Conservation (phyloP, 2,797 vertebrate species). For the Chloroceryle inda region DNA sequence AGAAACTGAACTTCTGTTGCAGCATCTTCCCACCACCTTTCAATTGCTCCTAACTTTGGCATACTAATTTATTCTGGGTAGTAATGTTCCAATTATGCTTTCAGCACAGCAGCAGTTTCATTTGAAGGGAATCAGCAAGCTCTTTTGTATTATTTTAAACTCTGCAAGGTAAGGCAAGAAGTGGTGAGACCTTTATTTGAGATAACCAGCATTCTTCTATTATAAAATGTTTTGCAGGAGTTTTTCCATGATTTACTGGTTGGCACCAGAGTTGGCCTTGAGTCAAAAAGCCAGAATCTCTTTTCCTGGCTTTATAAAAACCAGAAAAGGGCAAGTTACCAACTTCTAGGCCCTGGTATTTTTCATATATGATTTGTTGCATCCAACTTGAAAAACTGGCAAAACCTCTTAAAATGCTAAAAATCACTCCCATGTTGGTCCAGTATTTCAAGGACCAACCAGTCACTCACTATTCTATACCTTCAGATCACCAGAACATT, state of each 20-base stretch:
- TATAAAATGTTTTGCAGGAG: neutral
- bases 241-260: neutral
- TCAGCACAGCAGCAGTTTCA: conserved; percentile 28
- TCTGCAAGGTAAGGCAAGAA: neutral
- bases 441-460: neutral
- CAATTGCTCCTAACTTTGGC: neutral
- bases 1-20: neutral
- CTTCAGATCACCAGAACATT: neutral
- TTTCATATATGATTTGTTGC: neutral
- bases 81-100: conserved; percentile 21
- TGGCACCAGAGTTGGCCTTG: neutral
- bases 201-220: neutral
- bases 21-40: conserved; percentile 24
- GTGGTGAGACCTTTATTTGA: neutral
- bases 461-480: neutral
- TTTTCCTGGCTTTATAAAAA: neutral
- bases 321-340: neutral
- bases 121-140: conserved; percentile 33
- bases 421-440: neutral
- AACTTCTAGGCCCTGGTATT: neutral
- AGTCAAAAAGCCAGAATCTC: neutral
- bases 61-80: conserved; percentile 37
- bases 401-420: neutral
- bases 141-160: conserved; percentile 37
- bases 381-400: neutral